Conservation (phyloP, 2,888 invertebrate genomes). For the Lysandra coridon region DNA sequence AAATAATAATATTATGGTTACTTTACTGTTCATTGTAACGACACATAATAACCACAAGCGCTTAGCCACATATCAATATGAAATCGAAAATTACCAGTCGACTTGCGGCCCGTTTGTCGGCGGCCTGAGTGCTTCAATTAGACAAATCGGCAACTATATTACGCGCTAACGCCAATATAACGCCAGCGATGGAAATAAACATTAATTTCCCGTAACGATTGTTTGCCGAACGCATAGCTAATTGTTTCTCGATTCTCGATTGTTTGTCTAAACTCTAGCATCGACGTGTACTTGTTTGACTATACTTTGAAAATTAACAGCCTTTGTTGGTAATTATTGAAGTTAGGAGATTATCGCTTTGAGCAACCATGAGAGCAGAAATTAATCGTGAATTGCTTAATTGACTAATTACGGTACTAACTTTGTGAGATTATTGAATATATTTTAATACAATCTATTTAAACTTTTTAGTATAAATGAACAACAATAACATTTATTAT, state of each 20-base stretch:
- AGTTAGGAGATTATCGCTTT: slow-evolving; percentile 6
- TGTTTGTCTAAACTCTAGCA: slow-evolving; percentile 14
- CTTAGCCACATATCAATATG: not conserved
- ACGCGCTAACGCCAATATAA: not conserved
- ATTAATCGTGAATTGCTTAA: slow-evolving; percentile 3
- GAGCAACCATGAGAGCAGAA: slow-evolving; percentile 4
- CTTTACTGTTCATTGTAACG: not conserved
- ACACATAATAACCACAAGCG: not conserved
- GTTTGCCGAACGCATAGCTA: slow-evolving; percentile 11
- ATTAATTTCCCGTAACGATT: slow-evolving; percentile 19
- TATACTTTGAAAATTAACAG: slow-evolving; percentile 23
- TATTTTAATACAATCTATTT: not conserved
- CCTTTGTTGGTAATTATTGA: slow-evolving; percentile 11
- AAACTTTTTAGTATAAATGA: not conserved
- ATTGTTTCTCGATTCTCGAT: slow-evolving; percentile 17
- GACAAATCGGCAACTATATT: slow-evolving; percentile 12
- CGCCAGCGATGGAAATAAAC: slow-evolving; percentile 12
- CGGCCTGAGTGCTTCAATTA: not conserved
- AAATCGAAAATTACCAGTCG: not conserved
- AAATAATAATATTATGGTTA: too few relatives aligned
- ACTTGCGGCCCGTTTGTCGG: slow-evolving; percentile 14
- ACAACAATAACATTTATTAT: not conserved
- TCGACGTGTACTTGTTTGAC: slow-evolving; percentile 8
- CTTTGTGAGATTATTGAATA: not conserved
- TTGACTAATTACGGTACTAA: not conserved